Evolutionary conservation across 1,140 invertebrate species (phyloP).

Genomic region (Orussus abietinus): DNA sequence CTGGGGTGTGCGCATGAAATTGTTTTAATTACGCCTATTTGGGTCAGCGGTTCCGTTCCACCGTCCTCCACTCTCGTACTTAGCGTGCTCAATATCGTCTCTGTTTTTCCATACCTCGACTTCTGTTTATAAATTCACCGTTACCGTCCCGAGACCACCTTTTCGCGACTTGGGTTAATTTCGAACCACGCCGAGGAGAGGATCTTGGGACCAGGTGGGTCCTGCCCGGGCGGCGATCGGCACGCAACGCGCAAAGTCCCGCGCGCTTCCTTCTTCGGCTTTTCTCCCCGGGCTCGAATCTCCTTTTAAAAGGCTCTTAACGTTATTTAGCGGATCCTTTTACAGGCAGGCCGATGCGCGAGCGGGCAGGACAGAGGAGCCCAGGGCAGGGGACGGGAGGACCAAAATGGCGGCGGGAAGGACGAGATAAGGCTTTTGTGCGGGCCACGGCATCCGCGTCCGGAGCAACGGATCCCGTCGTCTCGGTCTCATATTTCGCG

Average conservation of each 20-base stretch:
- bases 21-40: too few species aligned
- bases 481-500: constrained; percentile 45
- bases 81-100: too few species aligned
- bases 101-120: too few species aligned
- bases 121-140: too few species aligned
- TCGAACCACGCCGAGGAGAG: too few species aligned
- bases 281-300: constrained; percentile 20
- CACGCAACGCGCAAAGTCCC: constrained; percentile 14
- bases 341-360: constrained; percentile 33
- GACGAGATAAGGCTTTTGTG: constrained; percentile 47
- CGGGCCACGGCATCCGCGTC: constrained; percentile 24
- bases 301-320: constrained; percentile 44
- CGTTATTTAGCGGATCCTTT: constrained; percentile 45
- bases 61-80: too few species aligned
- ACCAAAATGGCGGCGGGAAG: constrained; percentile 41
- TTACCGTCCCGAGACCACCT: too few species aligned
- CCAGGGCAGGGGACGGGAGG: constrained; percentile 16
- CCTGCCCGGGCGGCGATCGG: background rate
- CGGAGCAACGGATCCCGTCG: constrained; percentile 30
- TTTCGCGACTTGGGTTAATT: too few species aligned
- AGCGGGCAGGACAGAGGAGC: constrained; percentile 35
- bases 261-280: constrained; percentile 10
- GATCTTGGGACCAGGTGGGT: too few species aligned
- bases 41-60: too few species aligned
- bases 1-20: too few species aligned